Percentiles rank a stretch among this genome's conserved stretches.
These are phyloP conservation scores for Centropyge bicolor DNA, from an alignment of 2,797 vertebrate genomes.

Conservation along the genomic window DNA sequence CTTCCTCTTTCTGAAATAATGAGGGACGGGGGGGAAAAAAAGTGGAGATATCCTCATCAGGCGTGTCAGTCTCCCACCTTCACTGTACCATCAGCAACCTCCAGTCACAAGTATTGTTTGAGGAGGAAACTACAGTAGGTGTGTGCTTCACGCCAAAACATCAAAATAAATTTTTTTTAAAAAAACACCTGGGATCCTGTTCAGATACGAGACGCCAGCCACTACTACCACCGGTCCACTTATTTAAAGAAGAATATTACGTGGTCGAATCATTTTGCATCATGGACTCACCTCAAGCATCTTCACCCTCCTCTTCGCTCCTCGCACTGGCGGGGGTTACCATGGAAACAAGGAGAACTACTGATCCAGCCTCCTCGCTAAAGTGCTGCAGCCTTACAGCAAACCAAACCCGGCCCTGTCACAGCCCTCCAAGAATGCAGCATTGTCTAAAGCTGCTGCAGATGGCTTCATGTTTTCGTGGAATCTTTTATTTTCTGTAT, in stretches of 20 bases:
- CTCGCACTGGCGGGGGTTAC: constrained; percentile 59
- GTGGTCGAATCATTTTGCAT: constrained; percentile 69
- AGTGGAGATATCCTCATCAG: constrained; percentile 63
- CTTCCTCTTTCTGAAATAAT: constrained; percentile 69
- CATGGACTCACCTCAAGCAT: constrained; percentile 73
- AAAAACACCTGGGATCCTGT: neutral
- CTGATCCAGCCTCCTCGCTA: constrained; percentile 67
- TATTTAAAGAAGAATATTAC: constrained; percentile 47
- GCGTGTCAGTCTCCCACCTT: constrained; percentile 65
- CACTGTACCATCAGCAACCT: constrained; percentile 46
- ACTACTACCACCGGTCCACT: constrained; percentile 1
- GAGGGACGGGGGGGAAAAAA: constrained; percentile 46
- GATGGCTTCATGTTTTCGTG: constrained; percentile 38
- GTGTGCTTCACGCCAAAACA: constrained; percentile 5
- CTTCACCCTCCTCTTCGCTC: constrained; percentile 57
- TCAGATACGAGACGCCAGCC: constrained; percentile 11
- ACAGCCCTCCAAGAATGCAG: constrained; percentile 60
- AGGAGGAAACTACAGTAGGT: constrained; percentile 17
- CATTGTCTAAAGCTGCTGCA: constrained; percentile 56
- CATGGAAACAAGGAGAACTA: constrained; percentile 81
- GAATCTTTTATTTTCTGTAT: constrained; percentile 24
- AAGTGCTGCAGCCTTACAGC: constrained; percentile 75
- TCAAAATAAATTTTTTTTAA: constrained; percentile 14
- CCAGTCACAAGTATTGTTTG: constrained; percentile 31
- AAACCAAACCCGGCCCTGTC: constrained; percentile 61